Evolutionary conservation across 2,113 vertebrate species (phyloP).

Genomic region (Pelecanus crispus): DNA sequence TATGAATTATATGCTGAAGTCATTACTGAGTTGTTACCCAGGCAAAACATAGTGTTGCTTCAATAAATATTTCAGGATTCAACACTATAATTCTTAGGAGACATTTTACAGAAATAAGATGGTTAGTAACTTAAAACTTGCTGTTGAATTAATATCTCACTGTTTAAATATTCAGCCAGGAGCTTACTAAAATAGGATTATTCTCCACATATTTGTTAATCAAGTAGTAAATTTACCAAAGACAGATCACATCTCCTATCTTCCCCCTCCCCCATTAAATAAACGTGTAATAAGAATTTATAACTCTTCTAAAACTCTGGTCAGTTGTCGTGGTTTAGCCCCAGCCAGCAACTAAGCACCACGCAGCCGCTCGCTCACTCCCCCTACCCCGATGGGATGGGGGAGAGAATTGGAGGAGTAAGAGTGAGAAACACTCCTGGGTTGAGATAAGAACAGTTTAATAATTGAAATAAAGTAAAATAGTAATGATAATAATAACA

Average conservation of each 20-base stretch:
- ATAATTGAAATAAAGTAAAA: no score
- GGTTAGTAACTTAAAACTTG: background rate
- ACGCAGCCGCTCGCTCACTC: no score
- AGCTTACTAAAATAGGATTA: background rate
- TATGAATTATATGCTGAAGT: constrained; percentile 47
- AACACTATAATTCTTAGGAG: background rate
- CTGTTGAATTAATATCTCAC: background rate
- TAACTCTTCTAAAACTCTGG: background rate
- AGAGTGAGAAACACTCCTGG: no score
- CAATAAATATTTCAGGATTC: constrained; percentile 45
- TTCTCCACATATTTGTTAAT: background rate
- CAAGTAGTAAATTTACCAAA: background rate
- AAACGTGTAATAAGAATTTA: background rate
- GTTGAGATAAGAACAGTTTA: no score
- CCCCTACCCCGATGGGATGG: no score
- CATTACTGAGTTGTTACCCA: constrained; percentile 38
- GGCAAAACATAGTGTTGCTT: constrained; percentile 28
- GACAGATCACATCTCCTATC: background rate
- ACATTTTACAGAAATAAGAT: constrained; percentile 9
- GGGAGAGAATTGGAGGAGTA: no score
- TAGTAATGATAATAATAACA: no score
- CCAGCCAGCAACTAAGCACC: no score
- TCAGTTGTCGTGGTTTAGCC: no score
- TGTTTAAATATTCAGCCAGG: constrained; percentile 29
- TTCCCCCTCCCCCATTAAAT: background rate